Evolutionary conservation across 2,113 vertebrate genomes (phyloP).

Genomic region (Excalfactoria chinensis): DNA sequence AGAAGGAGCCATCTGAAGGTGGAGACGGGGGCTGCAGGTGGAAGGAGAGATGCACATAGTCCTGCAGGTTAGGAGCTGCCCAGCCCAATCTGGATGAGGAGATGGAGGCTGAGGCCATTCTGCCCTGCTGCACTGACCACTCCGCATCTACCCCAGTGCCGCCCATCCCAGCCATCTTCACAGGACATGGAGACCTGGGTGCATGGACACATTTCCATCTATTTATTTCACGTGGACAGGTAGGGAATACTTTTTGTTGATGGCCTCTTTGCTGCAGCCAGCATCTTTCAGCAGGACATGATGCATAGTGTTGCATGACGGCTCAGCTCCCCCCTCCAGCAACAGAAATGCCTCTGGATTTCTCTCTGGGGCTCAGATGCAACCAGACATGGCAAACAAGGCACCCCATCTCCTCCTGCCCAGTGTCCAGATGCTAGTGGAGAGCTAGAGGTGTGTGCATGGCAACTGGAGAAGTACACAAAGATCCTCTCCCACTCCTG

Average conservation of each 20-base stretch:
- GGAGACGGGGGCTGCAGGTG: background rate
- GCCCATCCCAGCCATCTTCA: background rate
- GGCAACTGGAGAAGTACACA: background rate
- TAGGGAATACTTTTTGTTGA: conserved; percentile 10
- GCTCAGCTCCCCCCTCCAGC: background rate
- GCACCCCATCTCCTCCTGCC: no score
- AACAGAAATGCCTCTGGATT: conserved; percentile 30
- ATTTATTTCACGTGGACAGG: background rate
- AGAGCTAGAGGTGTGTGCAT: background rate
- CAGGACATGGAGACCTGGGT: background rate
- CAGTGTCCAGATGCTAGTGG: background rate
- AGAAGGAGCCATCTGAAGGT: background rate
- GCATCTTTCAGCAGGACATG: conserved; percentile 1
- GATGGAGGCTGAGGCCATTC: background rate
- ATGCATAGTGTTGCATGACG: background rate
- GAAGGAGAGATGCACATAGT: background rate
- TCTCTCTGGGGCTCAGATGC: background rate
- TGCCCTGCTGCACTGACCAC: background rate
- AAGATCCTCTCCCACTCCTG: background rate
- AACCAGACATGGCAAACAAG: background rate
- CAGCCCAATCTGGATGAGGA: background rate
- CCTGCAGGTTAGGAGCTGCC: background rate
- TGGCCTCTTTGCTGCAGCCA: background rate
- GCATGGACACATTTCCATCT: background rate
- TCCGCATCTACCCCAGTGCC: background rate